These are phyloP conservation scores for Allacma fusca DNA, from an alignment of 2,888 invertebrate genomes.

Conservation along the genomic window DNA sequence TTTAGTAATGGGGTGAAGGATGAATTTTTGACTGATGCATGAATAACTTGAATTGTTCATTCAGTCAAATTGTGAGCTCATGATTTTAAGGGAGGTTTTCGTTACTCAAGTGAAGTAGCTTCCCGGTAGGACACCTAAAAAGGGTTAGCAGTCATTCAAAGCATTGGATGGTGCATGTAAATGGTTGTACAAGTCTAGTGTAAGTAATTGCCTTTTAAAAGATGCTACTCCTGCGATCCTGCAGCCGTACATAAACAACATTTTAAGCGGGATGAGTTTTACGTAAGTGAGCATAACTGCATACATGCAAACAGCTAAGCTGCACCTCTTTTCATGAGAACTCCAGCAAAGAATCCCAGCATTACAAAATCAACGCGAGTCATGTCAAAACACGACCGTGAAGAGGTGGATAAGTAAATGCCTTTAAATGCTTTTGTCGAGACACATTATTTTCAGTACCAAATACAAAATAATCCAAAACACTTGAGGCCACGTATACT, in stretches of 20 bases:
- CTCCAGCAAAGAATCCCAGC: constrained; percentile 12
- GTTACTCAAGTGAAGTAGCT: background rate
- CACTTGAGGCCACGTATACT: constrained; percentile 23
- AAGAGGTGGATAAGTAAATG: too few species aligned
- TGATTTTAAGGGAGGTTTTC: constrained; percentile 7
- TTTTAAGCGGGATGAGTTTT: background rate
- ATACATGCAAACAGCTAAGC: background rate
- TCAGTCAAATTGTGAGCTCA: background rate
- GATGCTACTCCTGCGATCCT: too few species aligned
- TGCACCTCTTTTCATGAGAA: constrained; percentile 6
- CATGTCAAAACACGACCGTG: background rate
- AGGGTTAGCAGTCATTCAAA: background rate
- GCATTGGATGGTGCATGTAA: background rate
- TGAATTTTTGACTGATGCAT: constrained; percentile 34
- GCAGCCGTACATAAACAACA: background rate
- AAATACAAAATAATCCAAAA: background rate
- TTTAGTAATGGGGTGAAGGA: constrained; percentile 39
- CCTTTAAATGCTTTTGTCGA: too few species aligned
- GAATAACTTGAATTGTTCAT: constrained; percentile 35
- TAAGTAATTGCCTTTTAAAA: background rate
- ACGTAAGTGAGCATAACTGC: background rate
- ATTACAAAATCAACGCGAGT: background rate
- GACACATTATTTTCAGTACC: background rate
- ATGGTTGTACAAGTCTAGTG: background rate
- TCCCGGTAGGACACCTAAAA: constrained; percentile 2